Percentiles rank a stretch among this genome's conserved stretches.
These are phyloP conservation scores for Brachystomella parvula DNA, from an alignment of 1,140 invertebrate species.

Conservation along the genomic window DNA sequence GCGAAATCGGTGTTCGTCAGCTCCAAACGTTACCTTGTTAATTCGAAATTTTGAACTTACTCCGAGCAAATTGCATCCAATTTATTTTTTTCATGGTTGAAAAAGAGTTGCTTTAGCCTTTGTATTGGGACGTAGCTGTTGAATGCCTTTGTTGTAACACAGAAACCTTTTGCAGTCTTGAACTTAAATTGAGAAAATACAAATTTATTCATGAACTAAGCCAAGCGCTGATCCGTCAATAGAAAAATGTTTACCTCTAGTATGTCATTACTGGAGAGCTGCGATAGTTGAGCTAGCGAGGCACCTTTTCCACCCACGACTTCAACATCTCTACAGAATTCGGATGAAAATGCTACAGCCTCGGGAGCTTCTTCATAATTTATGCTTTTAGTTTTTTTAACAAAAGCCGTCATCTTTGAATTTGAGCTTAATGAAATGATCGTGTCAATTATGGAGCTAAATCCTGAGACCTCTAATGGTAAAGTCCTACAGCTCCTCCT, in stretches of 20 bases:
- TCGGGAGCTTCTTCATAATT: not conserved
- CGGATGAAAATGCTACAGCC: constrained; percentile 12
- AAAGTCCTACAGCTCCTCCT: not conserved
- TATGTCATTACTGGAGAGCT: constrained; percentile 30
- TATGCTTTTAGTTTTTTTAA: not conserved
- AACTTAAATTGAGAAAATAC: constrained; percentile 20
- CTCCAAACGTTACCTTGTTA: too few relatives aligned
- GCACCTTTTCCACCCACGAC: constrained; percentile 65
- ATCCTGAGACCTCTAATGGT: not conserved
- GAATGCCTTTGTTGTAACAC: constrained; percentile 52
- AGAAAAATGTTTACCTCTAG: constrained; percentile 25
- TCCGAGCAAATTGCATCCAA: constrained; percentile 20
- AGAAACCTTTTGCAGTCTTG: constrained; percentile 52
- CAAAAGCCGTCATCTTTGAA: constrained; percentile 1
- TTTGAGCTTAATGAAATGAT: constrained; percentile 3
- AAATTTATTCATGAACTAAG: not conserved
- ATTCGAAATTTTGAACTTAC: too few relatives aligned
- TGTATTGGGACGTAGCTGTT: constrained; percentile 46
- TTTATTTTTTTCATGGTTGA: not conserved
- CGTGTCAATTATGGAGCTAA: not conserved
- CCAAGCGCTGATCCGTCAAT: not conserved
- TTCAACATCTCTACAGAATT: constrained; percentile 46
- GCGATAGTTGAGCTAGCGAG: constrained; percentile 55
- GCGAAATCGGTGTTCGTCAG: too few relatives aligned
- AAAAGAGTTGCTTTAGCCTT: constrained; percentile 16